Evolutionary conservation across 2,113 vertebrate genomes (phyloP).

Genomic region (Spea bombifrons): DNA sequence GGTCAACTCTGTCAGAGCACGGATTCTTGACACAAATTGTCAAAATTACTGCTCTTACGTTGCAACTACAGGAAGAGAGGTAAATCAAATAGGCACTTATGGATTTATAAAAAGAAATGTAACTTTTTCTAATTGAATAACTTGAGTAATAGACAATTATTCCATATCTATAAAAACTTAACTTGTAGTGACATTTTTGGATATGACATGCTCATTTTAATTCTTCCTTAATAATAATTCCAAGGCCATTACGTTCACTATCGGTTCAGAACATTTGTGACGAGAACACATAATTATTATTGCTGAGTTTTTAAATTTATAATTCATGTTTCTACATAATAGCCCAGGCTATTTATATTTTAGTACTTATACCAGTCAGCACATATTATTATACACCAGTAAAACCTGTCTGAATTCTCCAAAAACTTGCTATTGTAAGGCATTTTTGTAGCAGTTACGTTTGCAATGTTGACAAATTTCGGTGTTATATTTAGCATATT

Average conservation of each 20-base stretch:
- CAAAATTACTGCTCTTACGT: too few relatives aligned
- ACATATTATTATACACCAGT: conserved; percentile 55
- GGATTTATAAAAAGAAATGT: too few relatives aligned
- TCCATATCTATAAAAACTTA: neutral
- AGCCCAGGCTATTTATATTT: neutral
- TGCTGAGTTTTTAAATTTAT: neutral
- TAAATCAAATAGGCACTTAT: too few relatives aligned
- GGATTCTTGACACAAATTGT: too few relatives aligned
- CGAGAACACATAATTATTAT: neutral
- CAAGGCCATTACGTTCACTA: neutral
- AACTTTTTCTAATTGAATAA: neutral
- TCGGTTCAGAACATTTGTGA: neutral
- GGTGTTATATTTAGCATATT: too few relatives aligned
- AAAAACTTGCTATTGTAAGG: too few relatives aligned
- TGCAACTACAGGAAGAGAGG: too few relatives aligned
- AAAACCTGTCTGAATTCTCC: conserved; percentile 64
- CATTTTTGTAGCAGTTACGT: too few relatives aligned
- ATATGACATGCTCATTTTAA: neutral
- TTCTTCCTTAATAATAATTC: neutral
- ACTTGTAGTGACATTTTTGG: neutral
- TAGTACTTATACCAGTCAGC: conserved; percentile 59
- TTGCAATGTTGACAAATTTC: too few relatives aligned
- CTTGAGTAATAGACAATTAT: neutral
- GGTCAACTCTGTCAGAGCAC: too few relatives aligned
- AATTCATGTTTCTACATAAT: neutral